Conservation (phyloP, 2,797 vertebrate species). For the Sardinella longiceps region DNA sequence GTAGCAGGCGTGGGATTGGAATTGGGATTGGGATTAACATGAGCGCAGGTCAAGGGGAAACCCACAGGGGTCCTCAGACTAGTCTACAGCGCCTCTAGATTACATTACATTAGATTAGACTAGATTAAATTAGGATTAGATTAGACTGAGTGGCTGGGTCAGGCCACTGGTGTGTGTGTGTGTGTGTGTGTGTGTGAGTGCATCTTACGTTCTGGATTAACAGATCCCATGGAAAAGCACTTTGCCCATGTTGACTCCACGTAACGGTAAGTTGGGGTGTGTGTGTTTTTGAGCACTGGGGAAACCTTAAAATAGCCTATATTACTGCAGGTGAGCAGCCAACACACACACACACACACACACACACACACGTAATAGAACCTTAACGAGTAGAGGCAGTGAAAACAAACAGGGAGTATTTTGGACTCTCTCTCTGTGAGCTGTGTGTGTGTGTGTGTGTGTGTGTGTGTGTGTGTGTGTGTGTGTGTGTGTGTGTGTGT, state of each 20-base stretch:
- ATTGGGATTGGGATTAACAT: too few relatives aligned
- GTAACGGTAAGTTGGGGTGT: too few relatives aligned
- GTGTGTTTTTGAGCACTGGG: not conserved
- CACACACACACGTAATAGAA: too few relatives aligned
- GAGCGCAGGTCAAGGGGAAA: not conserved
- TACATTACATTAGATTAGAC: not conserved
- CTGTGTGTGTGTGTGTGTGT: not conserved
- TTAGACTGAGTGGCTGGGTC: not conserved
- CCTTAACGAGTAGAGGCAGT: too few relatives aligned
- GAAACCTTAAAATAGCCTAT: not conserved
- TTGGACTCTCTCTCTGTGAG: not conserved
- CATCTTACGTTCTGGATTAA: not conserved
- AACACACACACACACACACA: too few relatives aligned
- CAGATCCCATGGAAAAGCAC: not conserved
- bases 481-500: not conserved
- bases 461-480: not conserved
- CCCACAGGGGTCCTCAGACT: not conserved
- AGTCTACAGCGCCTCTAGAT: not conserved
- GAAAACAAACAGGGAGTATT: not conserved
- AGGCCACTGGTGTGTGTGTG: not conserved
- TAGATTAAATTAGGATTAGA: not conserved
- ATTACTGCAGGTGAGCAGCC: not conserved
- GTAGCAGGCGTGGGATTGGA: not conserved
- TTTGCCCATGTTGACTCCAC: not conserved
- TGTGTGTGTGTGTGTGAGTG: too few relatives aligned